Conservation (phyloP, 2,888 invertebrate genomes). For the Drosophila prostipennis region DNA sequence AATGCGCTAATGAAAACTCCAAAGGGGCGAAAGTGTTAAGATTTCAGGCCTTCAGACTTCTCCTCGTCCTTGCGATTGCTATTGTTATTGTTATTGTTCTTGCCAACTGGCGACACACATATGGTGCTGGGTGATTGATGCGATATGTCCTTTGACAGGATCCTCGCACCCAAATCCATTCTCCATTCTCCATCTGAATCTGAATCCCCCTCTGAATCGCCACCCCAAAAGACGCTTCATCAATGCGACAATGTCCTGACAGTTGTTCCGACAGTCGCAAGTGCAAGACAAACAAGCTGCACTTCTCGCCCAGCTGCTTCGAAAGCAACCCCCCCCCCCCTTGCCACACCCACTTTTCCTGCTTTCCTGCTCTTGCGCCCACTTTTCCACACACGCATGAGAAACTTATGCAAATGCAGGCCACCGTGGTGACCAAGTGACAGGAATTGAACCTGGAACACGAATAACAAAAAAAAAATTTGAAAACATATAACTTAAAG, state of each 20-base stretch:
- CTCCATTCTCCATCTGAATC: background rate
- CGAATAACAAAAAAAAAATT: no score
- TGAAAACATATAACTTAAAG: no score
- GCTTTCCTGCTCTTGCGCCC: background rate
- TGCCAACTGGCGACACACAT: slow-evolving; percentile 32
- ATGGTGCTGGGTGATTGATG: slow-evolving; percentile 51
- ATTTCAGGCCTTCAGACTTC: background rate
- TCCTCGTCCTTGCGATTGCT: no score
- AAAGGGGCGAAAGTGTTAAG: slow-evolving; percentile 10
- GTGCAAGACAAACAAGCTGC: slow-evolving; percentile 57
- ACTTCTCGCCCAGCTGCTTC: slow-evolving; percentile 39
- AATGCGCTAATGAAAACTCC: slow-evolving; percentile 40
- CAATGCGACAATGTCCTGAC: slow-evolving; percentile 55
- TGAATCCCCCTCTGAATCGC: background rate
- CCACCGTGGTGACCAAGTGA: background rate
- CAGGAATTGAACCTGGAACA: no score
- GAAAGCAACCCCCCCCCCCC: no score
- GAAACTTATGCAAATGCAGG: slow-evolving; percentile 34
- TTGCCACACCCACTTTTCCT: slow-evolving; percentile 6
- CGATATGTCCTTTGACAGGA: slow-evolving; percentile 41
- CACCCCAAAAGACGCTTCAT: slow-evolving; percentile 34
- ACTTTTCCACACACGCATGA: slow-evolving; percentile 14
- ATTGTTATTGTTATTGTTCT: slow-evolving; percentile 7
- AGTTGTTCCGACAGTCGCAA: slow-evolving; percentile 52
- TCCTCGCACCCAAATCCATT: slow-evolving; percentile 8